Evolutionary conservation across 2,113 vertebrate genomes (phyloP), one percentile per base, ranked within the genome.

Genomic region (Zingel zingel): DNA sequence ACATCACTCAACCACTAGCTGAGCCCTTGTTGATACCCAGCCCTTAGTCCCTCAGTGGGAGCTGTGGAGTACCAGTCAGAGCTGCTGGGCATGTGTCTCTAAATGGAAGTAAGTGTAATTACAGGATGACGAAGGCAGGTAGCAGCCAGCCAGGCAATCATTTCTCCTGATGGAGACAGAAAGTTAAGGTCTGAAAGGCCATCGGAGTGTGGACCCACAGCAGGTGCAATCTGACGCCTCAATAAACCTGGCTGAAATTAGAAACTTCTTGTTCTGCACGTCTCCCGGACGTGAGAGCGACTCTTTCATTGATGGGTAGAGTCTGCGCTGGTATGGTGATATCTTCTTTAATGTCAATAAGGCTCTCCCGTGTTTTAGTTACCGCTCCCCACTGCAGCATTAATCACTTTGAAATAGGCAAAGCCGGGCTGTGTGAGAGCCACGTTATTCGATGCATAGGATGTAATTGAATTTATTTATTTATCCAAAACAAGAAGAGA

Each of bases 81-180:
- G 85, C 89, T 92, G 80, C 86, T 61, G 59, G 85, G 87, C 86
- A 82, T 73, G 85, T 83, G 83, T 87, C 83, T 92, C 85, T 92
- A 94, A 95, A 93, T 92, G 77, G 91, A 89, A 89, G 88, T 85
- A 90, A 88, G 87, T 88, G 92, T 93, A 95, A 95, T 96, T 95
- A 95, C 90, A 87, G 86, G 81, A 86, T 86, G 91, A 87, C 76
- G 90, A 81, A 87, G 89, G 87, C 89, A 91, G 93, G 91, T 92
- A 93, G 89, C 79, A 91, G 88, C 63, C 90, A 93, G 92, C 85
- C 86, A 93, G 91, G 90, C 91, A 95, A 94, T 94, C 93, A 93
- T 89, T 93, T 91, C 57, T 79, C 62, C 84, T 91, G 94, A 94
- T 93, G 94, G 93, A 95, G 91, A 91, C 74, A 71, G 87, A 94